Evolutionary conservation across 2,888 invertebrate species (phyloP), one percentile per base, ranked within the genome.

Genomic region (Caenorhabditis doughertyi): DNA sequence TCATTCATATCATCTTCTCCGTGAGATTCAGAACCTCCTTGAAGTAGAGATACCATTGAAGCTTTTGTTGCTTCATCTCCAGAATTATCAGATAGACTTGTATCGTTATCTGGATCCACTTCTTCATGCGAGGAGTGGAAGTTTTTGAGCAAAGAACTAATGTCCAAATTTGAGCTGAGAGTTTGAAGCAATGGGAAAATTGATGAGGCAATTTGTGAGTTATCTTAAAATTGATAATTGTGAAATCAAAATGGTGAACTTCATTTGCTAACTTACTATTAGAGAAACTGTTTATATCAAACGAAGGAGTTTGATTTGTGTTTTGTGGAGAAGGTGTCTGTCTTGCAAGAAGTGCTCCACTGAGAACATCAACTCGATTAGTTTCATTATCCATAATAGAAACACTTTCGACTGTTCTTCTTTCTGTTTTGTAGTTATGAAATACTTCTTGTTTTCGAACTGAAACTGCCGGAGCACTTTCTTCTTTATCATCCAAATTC

Each of bases 331-430:
- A 67, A 13, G 82, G 82, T 3, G 71, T 42, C 35, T 68, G 73
- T 25, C 83, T 42, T 3, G 74, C 74, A 11, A 83, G 39, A 23
- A 67, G 51, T 8, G 74, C 70, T 51, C 87, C 87, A 47, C 84
- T 81, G 23, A 87, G 80, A 16, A 85, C 81, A 79, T 87, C 84
- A 13, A 88, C 83, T 11, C 88, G 58, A 39, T 49, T 79, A 2
- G 85, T 88, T 35, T 84, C 85, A 21, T 81, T 67, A 53, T 88
- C 88, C 44, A 84, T 71, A 13, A 87, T 82, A 8, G 84, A 79
- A 0, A 87, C 80, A 27, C 84, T 81, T 13, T 87, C 82, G 21
- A 83, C 80, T 11, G 56, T 49, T 21, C 71, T 55, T 16, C 87
- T 72, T 27, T 79, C 81, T 0, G 86, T 84, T 18, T 65, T 79